Base-by-base conservation (phyloP, 2,888 invertebrate genomes). In the Ephialtes manifestator region DNA sequence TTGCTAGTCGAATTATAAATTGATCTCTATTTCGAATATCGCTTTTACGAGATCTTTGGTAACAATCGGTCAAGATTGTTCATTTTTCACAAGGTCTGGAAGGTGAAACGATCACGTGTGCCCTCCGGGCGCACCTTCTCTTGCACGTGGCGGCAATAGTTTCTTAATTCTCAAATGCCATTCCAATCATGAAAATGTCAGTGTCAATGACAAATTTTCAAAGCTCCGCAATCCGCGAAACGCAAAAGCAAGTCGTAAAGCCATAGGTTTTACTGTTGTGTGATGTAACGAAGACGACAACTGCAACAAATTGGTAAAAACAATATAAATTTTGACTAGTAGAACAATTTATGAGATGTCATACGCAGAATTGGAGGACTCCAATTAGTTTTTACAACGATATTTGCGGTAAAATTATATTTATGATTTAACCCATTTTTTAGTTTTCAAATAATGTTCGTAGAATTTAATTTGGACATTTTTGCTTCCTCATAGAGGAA, bases 1-100 rank as follows among this genome's bases (percentile, higher is more conserved):
- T 35, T 18, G 1, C 63, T 35, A n/a, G 60, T 31, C 60, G n/a
- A 35, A 35, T 78, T 70, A 51, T 48, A 43, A 10, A 24, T 46
- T 28, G 11, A 18, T 39, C 18, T 65, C 39, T 8, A 11, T 15
- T 31, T 31, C n/a, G 2, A 18, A 39, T 15, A 31, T 39, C 15
- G 2, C n/a, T 18, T 18, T 35, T 4, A 35, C 10, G n/a, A n/a
- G 18, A 18, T 18, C 4, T 65, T 39, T 65, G 39, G 8, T 18
- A 39, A 63, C 10, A 18, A 35, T 18, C 60, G 15, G 11, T 3
- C 3, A 4, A 18, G 18, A 43, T 39, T 43, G 11, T 65, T 65
- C 10, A 39, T 10, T 65, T 20, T 65, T 65, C 18, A 39, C 18
- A 20, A 18, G 10, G 60, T 8, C 20, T 39, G 18, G 39, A 8